Conservation (phyloP, 2,797 vertebrate species). For the Aldrovandia affinis region DNA sequence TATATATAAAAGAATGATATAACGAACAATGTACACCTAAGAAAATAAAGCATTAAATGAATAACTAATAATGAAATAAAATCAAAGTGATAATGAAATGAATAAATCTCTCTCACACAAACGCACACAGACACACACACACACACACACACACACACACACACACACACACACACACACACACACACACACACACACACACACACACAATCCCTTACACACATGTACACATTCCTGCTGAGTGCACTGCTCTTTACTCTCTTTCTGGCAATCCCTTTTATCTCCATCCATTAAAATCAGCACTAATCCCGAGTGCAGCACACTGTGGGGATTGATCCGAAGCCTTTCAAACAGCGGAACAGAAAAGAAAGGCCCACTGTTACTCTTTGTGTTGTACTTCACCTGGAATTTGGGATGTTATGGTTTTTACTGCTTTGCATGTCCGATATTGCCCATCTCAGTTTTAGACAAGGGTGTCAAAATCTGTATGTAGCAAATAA, state of each 20-base stretch:
- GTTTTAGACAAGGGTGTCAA: neutral
- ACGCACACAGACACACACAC: neutral
- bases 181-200: no score
- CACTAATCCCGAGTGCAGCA: neutral
- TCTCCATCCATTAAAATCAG: neutral
- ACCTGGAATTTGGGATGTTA: no score
- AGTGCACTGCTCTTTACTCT: no score
- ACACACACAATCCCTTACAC: no score
- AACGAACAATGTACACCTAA: no score
- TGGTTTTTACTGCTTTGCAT: neutral
- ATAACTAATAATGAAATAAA: no score
- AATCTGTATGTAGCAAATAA: neutral
- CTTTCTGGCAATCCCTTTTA: no score
- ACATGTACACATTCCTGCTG: no score
- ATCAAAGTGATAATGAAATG: neutral
- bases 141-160: neutral
- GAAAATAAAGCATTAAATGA: no score
- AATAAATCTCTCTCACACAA: neutral
- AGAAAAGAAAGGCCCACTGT: neutral
- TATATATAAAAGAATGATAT: no score
- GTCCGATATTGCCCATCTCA: neutral
- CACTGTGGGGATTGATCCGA: neutral
- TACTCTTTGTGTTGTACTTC: no score
- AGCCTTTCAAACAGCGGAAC: neutral
- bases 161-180: neutral